A percentile compares a stretch with the other conserved stretches of the same genome.
phyloP scores from a whole-genome alignment of 53 echinoderm and acorn worm genomes.

The Luidia sarsii region DNA sequence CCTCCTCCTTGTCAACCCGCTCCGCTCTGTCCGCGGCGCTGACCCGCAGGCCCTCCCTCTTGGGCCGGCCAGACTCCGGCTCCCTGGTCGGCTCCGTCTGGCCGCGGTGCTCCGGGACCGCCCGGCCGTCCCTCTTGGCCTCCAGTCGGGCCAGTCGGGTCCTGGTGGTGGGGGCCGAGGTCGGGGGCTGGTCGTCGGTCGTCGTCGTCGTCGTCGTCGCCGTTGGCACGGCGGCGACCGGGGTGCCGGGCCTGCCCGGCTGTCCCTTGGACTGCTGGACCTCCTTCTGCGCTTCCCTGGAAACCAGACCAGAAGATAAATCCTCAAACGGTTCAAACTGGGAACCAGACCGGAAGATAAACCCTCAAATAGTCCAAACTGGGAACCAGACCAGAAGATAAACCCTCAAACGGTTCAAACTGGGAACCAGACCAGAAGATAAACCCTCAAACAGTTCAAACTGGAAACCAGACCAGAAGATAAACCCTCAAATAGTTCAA shows the following conservation, averaged over 20 bases:
- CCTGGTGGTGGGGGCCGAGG: slow-evolving; percentile 19
- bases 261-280: slow-evolving; percentile 28
- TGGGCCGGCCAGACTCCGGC: not conserved
- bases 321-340: too few relatives aligned
- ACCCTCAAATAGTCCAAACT: too few relatives aligned
- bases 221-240: slow-evolving; percentile 19
- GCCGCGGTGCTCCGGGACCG: slow-evolving; percentile 1
- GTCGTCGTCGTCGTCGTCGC: slow-evolving; percentile 14
- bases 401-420: too few relatives aligned
- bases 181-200: too few relatives aligned
- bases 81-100: too few relatives aligned
- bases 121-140: slow-evolving; percentile 31
- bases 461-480: too few relatives aligned
- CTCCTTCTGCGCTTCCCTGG: slow-evolving; percentile 90
- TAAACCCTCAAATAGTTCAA: too few relatives aligned
- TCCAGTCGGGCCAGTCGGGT: slow-evolving; percentile 23
- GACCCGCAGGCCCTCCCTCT: not conserved
- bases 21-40: slow-evolving; percentile 15
- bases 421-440: too few relatives aligned
- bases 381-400: too few relatives aligned
- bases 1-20: slow-evolving; percentile 33
- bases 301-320: too few relatives aligned
- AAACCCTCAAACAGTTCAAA: too few relatives aligned
- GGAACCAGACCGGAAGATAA: too few relatives aligned
- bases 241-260: slow-evolving; percentile 23